Evolutionary conservation across 2,888 invertebrate species (phyloP), one percentile per base, ranked within the genome.

Genomic region (Cheilosia variabilis): DNA sequence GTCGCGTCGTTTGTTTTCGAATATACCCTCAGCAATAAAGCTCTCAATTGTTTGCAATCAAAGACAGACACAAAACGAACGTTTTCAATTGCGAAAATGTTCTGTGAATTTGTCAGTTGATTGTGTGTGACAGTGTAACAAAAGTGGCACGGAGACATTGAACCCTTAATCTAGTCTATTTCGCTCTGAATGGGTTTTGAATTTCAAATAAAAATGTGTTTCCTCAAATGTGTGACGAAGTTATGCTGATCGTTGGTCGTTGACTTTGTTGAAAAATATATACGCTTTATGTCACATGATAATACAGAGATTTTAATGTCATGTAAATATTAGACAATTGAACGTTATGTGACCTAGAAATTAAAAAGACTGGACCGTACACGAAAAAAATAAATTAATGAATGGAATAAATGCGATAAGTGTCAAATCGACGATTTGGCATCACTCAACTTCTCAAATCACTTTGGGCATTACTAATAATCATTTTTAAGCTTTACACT

Each of bases 21-120:
- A 41, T 43, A 15, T 43, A 27, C 52, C 24, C 19, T 52, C 60
- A 9, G 52, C 52, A 27, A 72, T 72, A 52, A 60, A 72, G 52
- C 69, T 55, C 55, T 52, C 62, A 72, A 72, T 72, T 72, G 60
- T 60, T 7, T 15, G 37, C 17, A 22, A 53, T 53, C 52, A 53
- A 66, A 53, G 53, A 6, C 37, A 41, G 24, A 17, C n/a, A 53
- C 24, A 37, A 22, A 24, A 15, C n/a, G 53, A n/a, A 22, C 45
- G 9, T 37, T 37, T 66, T 66, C 15, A 41, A 43, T 66, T 53
- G 31, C 31, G 66, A 53, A 66, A 41, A 41, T 66, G 17, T 53
- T 53, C 24, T 66, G 34, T 34, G 34, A 65, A 65, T 50, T 50
- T 24, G 50, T 34, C 50, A 65, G 50, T 53, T 66, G 41, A 41